phyloP scores from a whole-genome alignment of 2,888 invertebrate genomes.

The Stegana nigrithorax region DNA sequence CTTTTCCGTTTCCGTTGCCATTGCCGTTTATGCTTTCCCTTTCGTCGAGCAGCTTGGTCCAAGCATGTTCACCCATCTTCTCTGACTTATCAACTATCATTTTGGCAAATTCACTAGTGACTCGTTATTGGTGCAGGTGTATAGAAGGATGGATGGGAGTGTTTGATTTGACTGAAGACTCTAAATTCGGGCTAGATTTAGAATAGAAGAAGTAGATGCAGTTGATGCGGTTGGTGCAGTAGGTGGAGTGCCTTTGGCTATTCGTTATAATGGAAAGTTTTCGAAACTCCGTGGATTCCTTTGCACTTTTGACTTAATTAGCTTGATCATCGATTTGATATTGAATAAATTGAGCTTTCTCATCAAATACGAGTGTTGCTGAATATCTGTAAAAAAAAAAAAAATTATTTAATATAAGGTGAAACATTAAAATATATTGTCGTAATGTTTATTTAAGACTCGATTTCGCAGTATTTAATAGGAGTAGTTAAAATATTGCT shows the following conservation, averaged over 20 bases:
- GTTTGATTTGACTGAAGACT: too few relatives aligned
- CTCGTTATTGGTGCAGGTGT: too few relatives aligned
- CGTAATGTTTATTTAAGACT: constrained; percentile 30
- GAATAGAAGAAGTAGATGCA: too few relatives aligned
- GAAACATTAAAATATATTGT: constrained; percentile 42
- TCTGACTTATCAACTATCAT: constrained; percentile 67
- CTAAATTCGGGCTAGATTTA: too few relatives aligned
- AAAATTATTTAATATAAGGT: not conserved
- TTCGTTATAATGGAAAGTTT: constrained; percentile 55
- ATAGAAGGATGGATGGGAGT: too few relatives aligned
- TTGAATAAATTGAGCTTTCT: not conserved
- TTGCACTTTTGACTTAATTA: constrained; percentile 31
- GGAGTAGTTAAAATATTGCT: not conserved
- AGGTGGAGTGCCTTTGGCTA: too few relatives aligned
- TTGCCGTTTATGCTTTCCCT: too few relatives aligned
- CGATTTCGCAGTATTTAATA: constrained; percentile 13
- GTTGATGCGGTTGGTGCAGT: too few relatives aligned
- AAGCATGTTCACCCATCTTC: constrained; percentile 62
- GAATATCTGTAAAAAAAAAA: not conserved
- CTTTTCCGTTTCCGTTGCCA: constrained; percentile 33
- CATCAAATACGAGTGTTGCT: not conserved
- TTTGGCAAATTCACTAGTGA: constrained; percentile 20
- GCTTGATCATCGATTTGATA: constrained; percentile 7
- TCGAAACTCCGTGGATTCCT: constrained; percentile 38
- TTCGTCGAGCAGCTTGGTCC: constrained; percentile 67